Conservation (phyloP, 1,140 invertebrate genomes). For the Odontomachus brunneus region DNA sequence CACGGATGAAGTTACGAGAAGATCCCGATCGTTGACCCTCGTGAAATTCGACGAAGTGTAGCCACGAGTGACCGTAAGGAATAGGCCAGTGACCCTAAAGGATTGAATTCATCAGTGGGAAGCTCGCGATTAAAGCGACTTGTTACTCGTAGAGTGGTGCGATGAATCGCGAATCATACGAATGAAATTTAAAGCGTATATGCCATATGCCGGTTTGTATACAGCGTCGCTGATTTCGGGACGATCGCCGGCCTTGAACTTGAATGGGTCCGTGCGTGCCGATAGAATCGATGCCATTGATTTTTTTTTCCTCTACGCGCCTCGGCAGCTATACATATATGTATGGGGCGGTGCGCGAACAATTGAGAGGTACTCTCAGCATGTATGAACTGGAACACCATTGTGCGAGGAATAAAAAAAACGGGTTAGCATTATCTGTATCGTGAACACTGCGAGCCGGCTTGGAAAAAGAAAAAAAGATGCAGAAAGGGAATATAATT, state of each 20-base stretch:
- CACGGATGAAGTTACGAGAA: not conserved
- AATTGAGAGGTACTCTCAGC: conserved; percentile 34
- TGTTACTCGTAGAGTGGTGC: not conserved
- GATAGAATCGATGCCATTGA: conserved; percentile 71
- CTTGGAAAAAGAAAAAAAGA: not conserved
- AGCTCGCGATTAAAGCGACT: not conserved
- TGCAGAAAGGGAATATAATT: not conserved
- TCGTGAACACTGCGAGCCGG: not conserved
- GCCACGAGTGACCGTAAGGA: not conserved
- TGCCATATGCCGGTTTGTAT: not conserved
- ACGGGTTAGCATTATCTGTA: conserved; percentile 44
- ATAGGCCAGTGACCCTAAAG: not conserved
- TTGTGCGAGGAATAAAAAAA: conserved; percentile 30
- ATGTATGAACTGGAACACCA: conserved; percentile 27
- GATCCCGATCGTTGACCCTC: too few species aligned
- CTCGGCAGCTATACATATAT: conserved; percentile 41
- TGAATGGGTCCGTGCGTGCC: conserved; percentile 63
- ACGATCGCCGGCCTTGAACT: conserved; percentile 67
- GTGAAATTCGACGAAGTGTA: not conserved
- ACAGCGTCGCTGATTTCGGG: conserved; percentile 50
- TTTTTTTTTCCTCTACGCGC: conserved; percentile 70
- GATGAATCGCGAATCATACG: conserved; percentile 1
- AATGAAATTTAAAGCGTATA: conserved; percentile 5
- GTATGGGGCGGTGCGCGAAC: conserved; percentile 7
- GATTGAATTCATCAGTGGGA: not conserved